Conservation (phyloP, 1,140 invertebrate genomes). For the Drosophila simulans region DNA sequence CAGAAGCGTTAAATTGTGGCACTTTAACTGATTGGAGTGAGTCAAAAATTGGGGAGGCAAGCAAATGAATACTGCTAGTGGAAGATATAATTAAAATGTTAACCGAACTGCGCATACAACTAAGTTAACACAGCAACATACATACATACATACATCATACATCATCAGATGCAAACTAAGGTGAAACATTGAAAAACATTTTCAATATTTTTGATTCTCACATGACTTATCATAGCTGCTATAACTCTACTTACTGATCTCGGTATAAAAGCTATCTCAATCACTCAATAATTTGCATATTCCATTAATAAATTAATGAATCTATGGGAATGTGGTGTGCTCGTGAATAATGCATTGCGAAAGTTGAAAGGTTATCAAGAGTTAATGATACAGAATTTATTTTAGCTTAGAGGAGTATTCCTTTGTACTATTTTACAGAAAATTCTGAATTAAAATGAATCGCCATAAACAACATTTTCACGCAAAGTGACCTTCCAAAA, state of each 20-base stretch:
- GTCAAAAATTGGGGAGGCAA: slow-evolving; percentile 10
- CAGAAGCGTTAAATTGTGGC: slow-evolving; percentile 69
- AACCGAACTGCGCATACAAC: neutral
- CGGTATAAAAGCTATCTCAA: slow-evolving; percentile 8
- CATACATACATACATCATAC: no score
- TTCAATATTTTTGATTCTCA: neutral
- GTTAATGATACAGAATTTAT: neutral
- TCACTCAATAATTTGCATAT: slow-evolving; percentile 42
- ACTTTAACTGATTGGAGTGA: slow-evolving; percentile 48
- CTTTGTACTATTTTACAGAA: neutral
- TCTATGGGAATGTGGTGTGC: neutral
- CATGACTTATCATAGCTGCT: neutral
- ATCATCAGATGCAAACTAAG: no score
- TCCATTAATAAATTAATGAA: slow-evolving; percentile 40
- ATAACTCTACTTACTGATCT: slow-evolving; percentile 9
- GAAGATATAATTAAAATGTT: slow-evolving; percentile 10
- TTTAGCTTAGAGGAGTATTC: neutral
- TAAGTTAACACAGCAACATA: neutral
- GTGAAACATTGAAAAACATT: neutral
- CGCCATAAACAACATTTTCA: neutral
- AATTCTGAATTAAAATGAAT: neutral
- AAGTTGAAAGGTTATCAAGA: slow-evolving; percentile 8
- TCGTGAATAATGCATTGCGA: neutral
- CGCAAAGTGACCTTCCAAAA: slow-evolving; percentile 33
- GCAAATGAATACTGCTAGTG: neutral